Evolutionary conservation across 2,888 invertebrate species (phyloP).

Genomic region (Serripes groenlandicus): DNA sequence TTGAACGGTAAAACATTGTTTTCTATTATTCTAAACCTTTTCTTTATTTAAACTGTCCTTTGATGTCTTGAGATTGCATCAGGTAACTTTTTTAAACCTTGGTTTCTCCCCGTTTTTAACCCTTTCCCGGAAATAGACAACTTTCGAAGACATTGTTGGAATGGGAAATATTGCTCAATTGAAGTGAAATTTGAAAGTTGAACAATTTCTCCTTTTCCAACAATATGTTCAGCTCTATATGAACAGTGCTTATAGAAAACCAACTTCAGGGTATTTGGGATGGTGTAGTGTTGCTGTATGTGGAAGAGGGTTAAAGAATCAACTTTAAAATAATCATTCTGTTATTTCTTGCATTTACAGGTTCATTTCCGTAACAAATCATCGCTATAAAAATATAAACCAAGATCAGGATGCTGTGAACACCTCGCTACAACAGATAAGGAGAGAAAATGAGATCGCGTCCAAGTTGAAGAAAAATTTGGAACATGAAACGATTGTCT

Average conservation of each 20-base stretch:
- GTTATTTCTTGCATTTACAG: conserved; percentile 74
- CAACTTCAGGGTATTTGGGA: too few relatives aligned
- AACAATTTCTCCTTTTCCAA: not conserved
- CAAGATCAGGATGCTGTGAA: conserved; percentile 78
- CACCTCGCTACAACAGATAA: conserved; percentile 83
- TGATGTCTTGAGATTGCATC: not conserved
- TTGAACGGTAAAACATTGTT: conserved; percentile 81
- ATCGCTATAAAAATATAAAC: conserved; percentile 76
- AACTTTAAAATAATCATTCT: too few relatives aligned
- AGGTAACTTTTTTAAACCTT: too few relatives aligned
- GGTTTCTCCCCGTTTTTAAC: too few relatives aligned
- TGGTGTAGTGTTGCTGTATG: too few relatives aligned
- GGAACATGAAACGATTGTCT: conserved; percentile 85
- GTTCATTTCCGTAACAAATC: conserved; percentile 82
- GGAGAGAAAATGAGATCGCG: conserved; percentile 83
- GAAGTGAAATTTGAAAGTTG: too few relatives aligned
- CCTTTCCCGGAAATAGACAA: not conserved
- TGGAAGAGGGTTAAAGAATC: too few relatives aligned
- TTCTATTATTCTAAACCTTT: not conserved
- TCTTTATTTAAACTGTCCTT: not conserved
- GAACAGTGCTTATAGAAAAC: too few relatives aligned
- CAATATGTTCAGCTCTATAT: not conserved
- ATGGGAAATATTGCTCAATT: not conserved
- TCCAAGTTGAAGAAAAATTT: conserved; percentile 84
- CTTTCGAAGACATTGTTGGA: not conserved